Evolutionary conservation across 2,113 vertebrate species (phyloP).

Genomic region (Bolborhynchus lineola): DNA sequence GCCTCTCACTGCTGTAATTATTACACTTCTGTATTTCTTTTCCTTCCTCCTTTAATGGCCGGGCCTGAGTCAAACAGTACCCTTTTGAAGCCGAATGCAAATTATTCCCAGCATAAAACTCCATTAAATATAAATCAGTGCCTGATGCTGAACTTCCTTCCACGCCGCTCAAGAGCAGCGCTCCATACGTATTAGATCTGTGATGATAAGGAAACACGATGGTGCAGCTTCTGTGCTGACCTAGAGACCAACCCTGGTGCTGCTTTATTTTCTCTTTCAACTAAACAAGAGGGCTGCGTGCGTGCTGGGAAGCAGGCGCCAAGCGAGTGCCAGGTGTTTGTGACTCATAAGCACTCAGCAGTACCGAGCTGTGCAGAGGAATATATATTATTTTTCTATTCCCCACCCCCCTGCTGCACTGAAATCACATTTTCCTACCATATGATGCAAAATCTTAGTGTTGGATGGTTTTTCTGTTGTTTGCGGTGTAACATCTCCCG

Average conservation of each 20-base stretch:
- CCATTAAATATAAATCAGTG: not conserved
- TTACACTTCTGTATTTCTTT: not conserved
- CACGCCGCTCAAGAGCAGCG: not conserved
- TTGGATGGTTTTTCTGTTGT: constrained; percentile 26
- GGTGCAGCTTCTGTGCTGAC: not conserved
- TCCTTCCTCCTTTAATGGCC: not conserved
- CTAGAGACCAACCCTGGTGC: not conserved
- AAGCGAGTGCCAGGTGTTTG: constrained; percentile 55
- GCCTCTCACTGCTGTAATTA: not conserved
- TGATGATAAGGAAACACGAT: not conserved
- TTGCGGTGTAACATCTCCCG: constrained; percentile 64
- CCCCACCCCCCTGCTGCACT: constrained; percentile 35
- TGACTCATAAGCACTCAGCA: constrained; percentile 65
- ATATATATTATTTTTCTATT: constrained; percentile 44
- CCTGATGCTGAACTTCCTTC: not conserved
- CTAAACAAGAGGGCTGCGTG: not conserved
- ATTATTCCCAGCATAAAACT: not conserved
- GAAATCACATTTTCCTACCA: constrained; percentile 75
- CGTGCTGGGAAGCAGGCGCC: constrained; percentile 15
- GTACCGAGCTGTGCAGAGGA: constrained; percentile 20
- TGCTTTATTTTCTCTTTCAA: not conserved
- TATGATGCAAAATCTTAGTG: constrained; percentile 59
- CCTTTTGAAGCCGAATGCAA: fast-evolving
- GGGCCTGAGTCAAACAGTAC: not conserved
- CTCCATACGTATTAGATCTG: fast-evolving